Percentiles rank a stretch among this genome's conserved stretches.
Evolutionary conservation across 2,113 vertebrate species (phyloP).

Genomic region (Puntigrus tetrazona): DNA sequence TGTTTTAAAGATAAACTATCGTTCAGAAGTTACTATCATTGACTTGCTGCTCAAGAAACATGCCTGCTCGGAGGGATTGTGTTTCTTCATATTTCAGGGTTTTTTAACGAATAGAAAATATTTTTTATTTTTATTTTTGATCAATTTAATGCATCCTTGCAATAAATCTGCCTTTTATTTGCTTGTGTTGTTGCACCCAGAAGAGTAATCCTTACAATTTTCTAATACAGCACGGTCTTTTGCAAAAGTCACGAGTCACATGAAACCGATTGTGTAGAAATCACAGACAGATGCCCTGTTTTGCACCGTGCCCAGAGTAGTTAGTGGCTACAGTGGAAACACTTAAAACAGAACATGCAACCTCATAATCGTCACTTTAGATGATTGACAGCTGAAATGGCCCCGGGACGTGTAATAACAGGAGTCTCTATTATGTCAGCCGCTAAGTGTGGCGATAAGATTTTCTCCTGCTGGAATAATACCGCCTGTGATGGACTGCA

Average conservation of each 20-base stretch:
- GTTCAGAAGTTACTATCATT: background rate
- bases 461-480: conserved; percentile 15
- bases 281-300: background rate
- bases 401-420: background rate
- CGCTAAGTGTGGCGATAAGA: background rate
- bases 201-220: background rate
- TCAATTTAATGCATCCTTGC: background rate
- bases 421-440: background rate
- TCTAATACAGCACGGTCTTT: background rate
- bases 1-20: no score
- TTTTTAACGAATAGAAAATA: background rate
- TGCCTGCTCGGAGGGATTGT: background rate
- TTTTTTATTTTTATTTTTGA: background rate
- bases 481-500: background rate
- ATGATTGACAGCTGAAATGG: conserved; percentile 19
- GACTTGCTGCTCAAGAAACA: background rate
- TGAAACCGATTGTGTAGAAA: background rate
- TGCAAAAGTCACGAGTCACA: background rate
- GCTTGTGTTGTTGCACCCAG: background rate
- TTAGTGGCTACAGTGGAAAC: conserved; percentile 19
- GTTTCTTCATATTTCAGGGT: background rate
- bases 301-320: background rate
- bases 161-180: background rate
- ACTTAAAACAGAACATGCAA: background rate
- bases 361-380: conserved; percentile 13